A percentile compares a stretch with the other conserved stretches of the same genome.
phyloP scores from a whole-genome alignment of 2,888 invertebrate genomes.

The Sthenelais limicola region DNA sequence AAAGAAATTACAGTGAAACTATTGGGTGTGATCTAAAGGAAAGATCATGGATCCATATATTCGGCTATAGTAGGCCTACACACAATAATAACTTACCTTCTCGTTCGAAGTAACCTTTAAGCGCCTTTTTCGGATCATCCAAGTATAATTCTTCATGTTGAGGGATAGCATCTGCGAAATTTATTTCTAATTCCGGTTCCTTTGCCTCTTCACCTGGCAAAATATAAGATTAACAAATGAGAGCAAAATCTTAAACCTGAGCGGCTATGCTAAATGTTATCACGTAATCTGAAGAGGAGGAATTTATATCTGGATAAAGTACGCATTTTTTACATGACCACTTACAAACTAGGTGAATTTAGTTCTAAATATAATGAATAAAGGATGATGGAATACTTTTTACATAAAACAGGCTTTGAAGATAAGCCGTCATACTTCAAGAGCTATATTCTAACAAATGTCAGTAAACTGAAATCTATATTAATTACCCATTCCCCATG shows the following conservation, averaged over 20 bases:
- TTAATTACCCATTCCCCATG: slow-evolving; percentile 89
- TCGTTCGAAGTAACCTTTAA: slow-evolving; percentile 94
- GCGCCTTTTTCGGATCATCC: slow-evolving; percentile 95
- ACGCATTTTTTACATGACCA: too few species aligned
- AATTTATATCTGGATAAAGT: neutral
- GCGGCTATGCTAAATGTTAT: too few species aligned
- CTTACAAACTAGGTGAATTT: too few species aligned
- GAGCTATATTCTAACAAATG: neutral
- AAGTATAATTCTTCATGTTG: slow-evolving; percentile 88
- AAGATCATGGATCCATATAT: too few species aligned
- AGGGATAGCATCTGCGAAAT: slow-evolving; percentile 57
- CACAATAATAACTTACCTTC: slow-evolving; percentile 77
- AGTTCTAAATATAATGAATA: too few species aligned
- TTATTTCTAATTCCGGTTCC: slow-evolving; percentile 60
- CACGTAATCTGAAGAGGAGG: neutral
- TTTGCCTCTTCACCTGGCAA: slow-evolving; percentile 51
- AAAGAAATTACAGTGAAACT: neutral
- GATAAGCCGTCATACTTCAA: neutral
- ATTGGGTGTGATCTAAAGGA: too few species aligned
- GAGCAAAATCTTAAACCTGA: too few species aligned
- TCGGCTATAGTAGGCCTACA: neutral
- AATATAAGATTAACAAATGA: too few species aligned
- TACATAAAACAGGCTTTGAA: slow-evolving; percentile 1
- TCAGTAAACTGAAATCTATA: neutral
- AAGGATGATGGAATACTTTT: too few species aligned